Evolutionary conservation across 2,888 invertebrate genomes (phyloP).

Genomic region (Drosophila buzzatii): DNA sequence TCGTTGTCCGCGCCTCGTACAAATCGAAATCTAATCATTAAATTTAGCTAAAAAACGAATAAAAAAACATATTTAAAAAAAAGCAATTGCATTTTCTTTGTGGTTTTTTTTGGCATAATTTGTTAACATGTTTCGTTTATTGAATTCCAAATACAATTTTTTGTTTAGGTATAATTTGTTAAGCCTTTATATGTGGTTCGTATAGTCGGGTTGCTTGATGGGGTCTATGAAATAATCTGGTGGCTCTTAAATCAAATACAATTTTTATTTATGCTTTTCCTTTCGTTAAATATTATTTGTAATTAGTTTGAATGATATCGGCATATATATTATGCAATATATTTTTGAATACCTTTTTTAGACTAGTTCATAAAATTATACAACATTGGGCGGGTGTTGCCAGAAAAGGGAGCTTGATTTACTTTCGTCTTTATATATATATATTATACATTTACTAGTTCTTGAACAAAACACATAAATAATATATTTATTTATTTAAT

Average conservation of each 20-base stretch:
- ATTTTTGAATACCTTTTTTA: slow-evolving; percentile 42
- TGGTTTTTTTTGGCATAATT: slow-evolving; percentile 60
- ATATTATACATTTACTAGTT: slow-evolving; percentile 45
- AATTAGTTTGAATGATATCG: slow-evolving; percentile 24
- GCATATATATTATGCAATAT: slow-evolving; percentile 33
- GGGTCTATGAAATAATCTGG: slow-evolving; percentile 4
- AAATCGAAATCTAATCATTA: slow-evolving; percentile 74
- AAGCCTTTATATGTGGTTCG: slow-evolving; percentile 55
- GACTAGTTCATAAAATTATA: slow-evolving; percentile 63
- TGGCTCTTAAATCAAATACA: slow-evolving; percentile 12
- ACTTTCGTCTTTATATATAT: slow-evolving; percentile 29
- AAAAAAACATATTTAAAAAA: not conserved
- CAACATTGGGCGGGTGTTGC: slow-evolving; percentile 82
- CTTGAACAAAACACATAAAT: slow-evolving; percentile 53
- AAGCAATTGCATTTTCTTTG: not conserved
- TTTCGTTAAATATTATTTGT: slow-evolving; percentile 2
- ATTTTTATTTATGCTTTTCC: not conserved
- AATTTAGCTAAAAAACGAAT: slow-evolving; percentile 35
- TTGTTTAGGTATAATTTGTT: slow-evolving; percentile 70
- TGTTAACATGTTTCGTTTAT: slow-evolving; percentile 75
- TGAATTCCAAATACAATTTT: slow-evolving; percentile 77
- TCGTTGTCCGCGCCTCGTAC: slow-evolving; percentile 66
- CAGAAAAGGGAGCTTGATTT: slow-evolving; percentile 74
- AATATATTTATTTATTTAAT: not conserved
- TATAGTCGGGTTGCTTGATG: slow-evolving; percentile 45